Evolutionary conservation across 2,888 invertebrate genomes (phyloP).

Genomic region (Mongoloraphidia duomilia): DNA sequence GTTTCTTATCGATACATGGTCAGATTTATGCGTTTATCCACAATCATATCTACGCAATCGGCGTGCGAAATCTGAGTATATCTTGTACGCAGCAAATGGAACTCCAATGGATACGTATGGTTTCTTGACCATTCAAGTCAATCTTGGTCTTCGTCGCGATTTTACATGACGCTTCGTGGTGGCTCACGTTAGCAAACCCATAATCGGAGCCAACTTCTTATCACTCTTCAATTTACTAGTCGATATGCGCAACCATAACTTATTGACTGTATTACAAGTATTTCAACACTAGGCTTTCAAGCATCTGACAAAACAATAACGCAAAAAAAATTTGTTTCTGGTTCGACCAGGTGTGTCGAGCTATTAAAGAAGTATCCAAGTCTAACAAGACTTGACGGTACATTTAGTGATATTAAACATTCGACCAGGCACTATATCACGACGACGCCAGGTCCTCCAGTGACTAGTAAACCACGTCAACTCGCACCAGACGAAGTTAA

Average conservation of each 20-base stretch:
- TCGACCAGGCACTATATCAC: conserved; percentile 16
- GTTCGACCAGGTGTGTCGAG: neutral
- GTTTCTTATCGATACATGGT: conserved; percentile 12
- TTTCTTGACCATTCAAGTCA: conserved; percentile 12
- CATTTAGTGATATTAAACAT: conserved; percentile 7
- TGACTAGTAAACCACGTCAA: conserved; percentile 17
- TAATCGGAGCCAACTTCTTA: conserved; percentile 23
- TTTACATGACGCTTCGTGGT: conserved; percentile 21
- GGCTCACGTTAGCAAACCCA: conserved; percentile 21
- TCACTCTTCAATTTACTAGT: conserved; percentile 19
- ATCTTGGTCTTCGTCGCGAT: conserved; percentile 19
- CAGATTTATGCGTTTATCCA: conserved; percentile 16
- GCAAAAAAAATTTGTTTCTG: neutral
- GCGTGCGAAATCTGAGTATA: conserved; percentile 14
- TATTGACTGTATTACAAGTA: no score
- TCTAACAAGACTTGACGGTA: neutral
- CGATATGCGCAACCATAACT: conserved; percentile 17
- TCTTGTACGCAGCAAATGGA: conserved; percentile 21
- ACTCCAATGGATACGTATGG: conserved; percentile 21
- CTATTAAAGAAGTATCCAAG: neutral
- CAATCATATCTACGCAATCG: conserved; percentile 11
- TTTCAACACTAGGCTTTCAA: no score
- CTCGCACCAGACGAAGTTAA: conserved; percentile 18
- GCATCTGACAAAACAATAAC: no score
- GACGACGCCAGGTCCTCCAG: conserved; percentile 17